These are phyloP conservation scores for Andrena praecox DNA, from an alignment of 2,888 invertebrate species.

Conservation along the genomic window DNA sequence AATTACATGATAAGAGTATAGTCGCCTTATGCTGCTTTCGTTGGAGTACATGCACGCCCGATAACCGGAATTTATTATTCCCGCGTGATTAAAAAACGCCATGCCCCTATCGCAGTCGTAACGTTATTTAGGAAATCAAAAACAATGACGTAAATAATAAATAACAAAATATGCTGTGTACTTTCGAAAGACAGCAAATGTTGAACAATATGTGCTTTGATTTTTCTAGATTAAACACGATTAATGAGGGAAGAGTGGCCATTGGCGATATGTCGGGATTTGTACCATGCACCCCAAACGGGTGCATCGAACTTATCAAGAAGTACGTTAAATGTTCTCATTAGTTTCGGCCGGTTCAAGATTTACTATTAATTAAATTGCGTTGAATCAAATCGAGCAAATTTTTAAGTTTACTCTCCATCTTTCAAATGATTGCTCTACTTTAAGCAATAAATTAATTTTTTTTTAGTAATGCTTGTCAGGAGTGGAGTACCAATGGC, in stretches of 20 bases:
- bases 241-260: conserved; percentile 97
- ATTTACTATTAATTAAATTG: not conserved
- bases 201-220: conserved; percentile 38
- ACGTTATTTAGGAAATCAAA: not conserved
- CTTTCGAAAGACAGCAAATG: not conserved
- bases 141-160: not conserved
- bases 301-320: conserved; percentile 96
- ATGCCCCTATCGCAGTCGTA: not conserved
- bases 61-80: too few species aligned
- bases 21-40: too few species aligned
- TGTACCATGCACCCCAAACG: conserved; percentile 98
- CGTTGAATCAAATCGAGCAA: too few species aligned
- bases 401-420: too few species aligned
- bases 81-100: too few species aligned
- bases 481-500: too few species aligned
- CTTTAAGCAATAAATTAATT: too few species aligned
- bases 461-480: too few species aligned
- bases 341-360: not conserved
- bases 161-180: not conserved
- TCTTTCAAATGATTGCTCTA: too few species aligned
- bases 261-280: conserved; percentile 96
- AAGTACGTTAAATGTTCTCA: conserved; percentile 80
- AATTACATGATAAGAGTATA: too few species aligned
- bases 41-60: too few species aligned
- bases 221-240: conserved; percentile 90